Percentiles rank a stretch among this genome's conserved stretches.
phyloP scores from a whole-genome alignment of 1,140 invertebrate genomes.

The Dreissena polymorpha region DNA sequence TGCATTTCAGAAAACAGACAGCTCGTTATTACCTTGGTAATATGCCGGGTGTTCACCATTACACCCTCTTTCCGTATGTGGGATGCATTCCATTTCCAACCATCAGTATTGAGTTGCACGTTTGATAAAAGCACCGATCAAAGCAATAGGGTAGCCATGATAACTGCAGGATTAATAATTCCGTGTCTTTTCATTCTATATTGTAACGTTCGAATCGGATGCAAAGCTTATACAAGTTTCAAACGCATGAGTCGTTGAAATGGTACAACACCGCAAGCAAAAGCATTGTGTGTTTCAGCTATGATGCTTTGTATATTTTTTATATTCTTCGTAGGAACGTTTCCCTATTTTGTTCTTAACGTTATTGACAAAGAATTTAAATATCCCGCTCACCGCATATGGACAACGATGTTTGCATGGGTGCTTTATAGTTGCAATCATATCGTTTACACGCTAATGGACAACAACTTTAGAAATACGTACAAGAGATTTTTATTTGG shows the following conservation, averaged over 20 bases:
- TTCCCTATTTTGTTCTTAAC: constrained; percentile 67
- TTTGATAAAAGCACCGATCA: constrained; percentile 65
- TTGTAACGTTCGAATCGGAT: constrained; percentile 73
- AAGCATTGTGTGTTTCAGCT: constrained; percentile 60
- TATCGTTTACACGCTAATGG: constrained; percentile 68
- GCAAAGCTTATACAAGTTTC: constrained; percentile 65
- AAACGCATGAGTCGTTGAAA: constrained; percentile 61
- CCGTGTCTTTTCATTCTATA: constrained; percentile 72
- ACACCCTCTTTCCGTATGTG: constrained; percentile 66
- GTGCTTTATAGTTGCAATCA: constrained; percentile 64
- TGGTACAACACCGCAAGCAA: constrained; percentile 58
- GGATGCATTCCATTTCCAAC: constrained; percentile 68
- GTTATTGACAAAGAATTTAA: constrained; percentile 58
- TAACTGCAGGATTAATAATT: constrained; percentile 70
- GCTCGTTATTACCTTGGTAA: constrained; percentile 56
- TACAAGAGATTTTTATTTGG: constrained; percentile 61
- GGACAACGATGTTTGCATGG: constrained; percentile 65
- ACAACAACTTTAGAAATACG: constrained; percentile 63
- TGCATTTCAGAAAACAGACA: constrained; percentile 57
- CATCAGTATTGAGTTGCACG: constrained; percentile 69
- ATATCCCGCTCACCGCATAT: constrained; percentile 62
- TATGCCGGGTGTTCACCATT: constrained; percentile 72
- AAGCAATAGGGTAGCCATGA: constrained; percentile 67
- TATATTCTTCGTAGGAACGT: constrained; percentile 69
- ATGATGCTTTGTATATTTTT: constrained; percentile 71